Conservation (phyloP, 2,888 invertebrate species). For the Parochlus steinenii region DNA sequence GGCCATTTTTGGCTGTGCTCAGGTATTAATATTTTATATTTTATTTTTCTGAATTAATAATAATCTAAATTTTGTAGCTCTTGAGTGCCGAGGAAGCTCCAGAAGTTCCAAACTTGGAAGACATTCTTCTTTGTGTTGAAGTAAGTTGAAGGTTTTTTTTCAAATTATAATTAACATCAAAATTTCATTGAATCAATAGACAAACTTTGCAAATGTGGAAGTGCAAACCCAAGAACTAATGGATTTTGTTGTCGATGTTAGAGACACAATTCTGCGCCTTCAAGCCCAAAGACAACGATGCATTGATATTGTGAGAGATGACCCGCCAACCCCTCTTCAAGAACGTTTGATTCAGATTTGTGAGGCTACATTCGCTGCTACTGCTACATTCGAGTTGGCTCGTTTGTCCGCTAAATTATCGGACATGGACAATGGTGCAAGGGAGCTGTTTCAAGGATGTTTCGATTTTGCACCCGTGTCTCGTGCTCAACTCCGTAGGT, state of each 20-base stretch:
- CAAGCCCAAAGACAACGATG: constrained; percentile 1
- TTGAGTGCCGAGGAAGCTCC: neutral
- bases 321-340: constrained; percentile 3
- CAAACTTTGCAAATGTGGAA: neutral
- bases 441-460: no score
- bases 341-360: neutral
- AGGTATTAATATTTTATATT: neutral
- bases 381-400: neutral
- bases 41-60: neutral
- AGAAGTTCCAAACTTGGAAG: no score
- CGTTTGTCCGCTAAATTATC: neutral
- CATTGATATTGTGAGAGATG: neutral
- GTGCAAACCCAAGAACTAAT: neutral
- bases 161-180: neutral
- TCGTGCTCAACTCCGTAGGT: no score
- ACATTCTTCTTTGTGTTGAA: no score
- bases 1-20: constrained; percentile 1
- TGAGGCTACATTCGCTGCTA: neutral
- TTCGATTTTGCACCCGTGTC: no score
- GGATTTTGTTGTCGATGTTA: neutral
- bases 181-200: neutral
- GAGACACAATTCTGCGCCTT: neutral
- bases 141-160: neutral
- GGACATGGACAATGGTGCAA: no score
- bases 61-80: neutral